A percentile compares a stretch with the other conserved stretches of the same genome.
phyloP scores from a whole-genome alignment of 1,140 invertebrate genomes.

The Cherax quadricarinatus region DNA sequence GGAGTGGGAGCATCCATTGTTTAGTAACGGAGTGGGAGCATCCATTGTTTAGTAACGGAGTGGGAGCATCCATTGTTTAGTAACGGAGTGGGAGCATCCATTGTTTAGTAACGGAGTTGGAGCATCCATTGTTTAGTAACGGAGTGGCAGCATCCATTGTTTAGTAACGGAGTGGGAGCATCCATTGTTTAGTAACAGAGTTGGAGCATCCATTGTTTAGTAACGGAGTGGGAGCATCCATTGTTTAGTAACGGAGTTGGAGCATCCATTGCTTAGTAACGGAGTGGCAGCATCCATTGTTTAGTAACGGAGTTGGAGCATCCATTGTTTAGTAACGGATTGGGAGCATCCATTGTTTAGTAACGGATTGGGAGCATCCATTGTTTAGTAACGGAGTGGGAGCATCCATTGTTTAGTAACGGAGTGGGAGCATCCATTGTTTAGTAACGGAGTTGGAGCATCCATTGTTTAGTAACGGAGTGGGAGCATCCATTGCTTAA shows the following conservation, averaged over 20 bases:
- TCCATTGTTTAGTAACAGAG: background rate
- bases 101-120: background rate
- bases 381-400: background rate
- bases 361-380: background rate
- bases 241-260: background rate
- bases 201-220: background rate
- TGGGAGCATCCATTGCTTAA: background rate
- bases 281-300: background rate
- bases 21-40: background rate
- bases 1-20: background rate
- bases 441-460: background rate
- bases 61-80: background rate
- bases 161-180: background rate
- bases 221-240: background rate
- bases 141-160: background rate
- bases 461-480: background rate
- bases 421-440: background rate
- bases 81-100: background rate
- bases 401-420: background rate
- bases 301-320: too few relatives aligned
- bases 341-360: background rate
- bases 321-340: background rate
- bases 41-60: background rate
- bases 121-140: background rate
- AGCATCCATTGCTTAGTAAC: background rate